Evolutionary conservation across 1,140 invertebrate genomes (phyloP).

Genomic region (Phymorhynchus buccinoides): DNA sequence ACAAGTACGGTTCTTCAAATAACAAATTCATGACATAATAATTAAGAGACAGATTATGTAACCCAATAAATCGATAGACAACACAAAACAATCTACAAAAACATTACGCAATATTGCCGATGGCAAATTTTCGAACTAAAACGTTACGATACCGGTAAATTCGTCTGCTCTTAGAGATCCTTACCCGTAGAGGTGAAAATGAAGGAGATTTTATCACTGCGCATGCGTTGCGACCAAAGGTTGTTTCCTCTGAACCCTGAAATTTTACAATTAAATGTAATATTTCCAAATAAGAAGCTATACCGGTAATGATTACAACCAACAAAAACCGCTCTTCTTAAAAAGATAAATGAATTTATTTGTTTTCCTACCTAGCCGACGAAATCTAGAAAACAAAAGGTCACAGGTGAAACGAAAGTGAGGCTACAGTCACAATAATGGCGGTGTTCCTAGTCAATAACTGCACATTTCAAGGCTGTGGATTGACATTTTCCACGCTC

Average conservation of each 20-base stretch:
- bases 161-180: constrained; percentile 22
- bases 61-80: not conserved
- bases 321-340: not conserved
- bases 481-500: constrained; percentile 85
- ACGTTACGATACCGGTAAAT: constrained; percentile 32
- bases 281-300: no score
- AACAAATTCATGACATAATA: not conserved
- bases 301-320: not conserved
- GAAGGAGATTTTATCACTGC: constrained; percentile 45
- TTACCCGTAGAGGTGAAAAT: constrained; percentile 52
- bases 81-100: not conserved
- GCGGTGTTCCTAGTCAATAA: constrained; percentile 89
- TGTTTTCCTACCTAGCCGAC: not conserved
- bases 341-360: not conserved
- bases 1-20: not conserved
- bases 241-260: constrained; percentile 30
- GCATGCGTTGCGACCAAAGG: constrained; percentile 44
- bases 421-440: constrained; percentile 75
- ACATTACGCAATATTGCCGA: not conserved
- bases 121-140: not conserved
- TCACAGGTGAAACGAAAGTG: constrained; percentile 36
- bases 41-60: not conserved
- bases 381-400: constrained; percentile 21
- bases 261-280: not conserved
- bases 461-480: constrained; percentile 90